Conservation (phyloP, 2,113 vertebrate species). For the Spizaetus ornatus region DNA sequence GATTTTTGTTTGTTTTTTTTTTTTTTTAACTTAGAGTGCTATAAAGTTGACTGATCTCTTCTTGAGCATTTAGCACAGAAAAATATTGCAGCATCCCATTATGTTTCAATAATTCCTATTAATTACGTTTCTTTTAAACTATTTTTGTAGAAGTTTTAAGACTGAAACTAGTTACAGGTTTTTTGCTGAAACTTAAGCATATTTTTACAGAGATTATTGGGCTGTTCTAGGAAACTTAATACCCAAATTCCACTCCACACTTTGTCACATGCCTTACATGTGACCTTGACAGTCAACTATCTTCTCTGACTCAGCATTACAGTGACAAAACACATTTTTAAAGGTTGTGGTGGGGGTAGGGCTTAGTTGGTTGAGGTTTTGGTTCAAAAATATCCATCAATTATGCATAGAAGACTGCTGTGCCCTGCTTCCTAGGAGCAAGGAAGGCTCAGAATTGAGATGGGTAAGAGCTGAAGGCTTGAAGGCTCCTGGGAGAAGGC, state of each 20-base stretch:
- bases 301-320: neutral
- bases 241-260: neutral
- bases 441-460: neutral
- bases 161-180: neutral
- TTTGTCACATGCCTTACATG: neutral
- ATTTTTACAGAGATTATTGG: neutral
- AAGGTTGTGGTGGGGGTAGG: neutral
- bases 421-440: neutral
- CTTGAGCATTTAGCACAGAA: neutral
- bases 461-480: neutral
- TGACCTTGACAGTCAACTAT: neutral
- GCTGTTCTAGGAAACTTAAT: neutral
- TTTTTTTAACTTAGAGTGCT: neutral
- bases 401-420: neutral
- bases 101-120: neutral
- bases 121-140: neutral
- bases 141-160: neutral
- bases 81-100: neutral
- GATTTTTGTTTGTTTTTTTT: neutral
- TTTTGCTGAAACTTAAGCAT: neutral
- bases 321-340: neutral
- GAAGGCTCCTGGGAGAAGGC: neutral
- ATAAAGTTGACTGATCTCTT: neutral
- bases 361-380: neutral
- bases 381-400: neutral